Evolutionary conservation across 2,888 invertebrate genomes (phyloP), one percentile per base, ranked within the genome.

Genomic region (Melipona beecheii): DNA sequence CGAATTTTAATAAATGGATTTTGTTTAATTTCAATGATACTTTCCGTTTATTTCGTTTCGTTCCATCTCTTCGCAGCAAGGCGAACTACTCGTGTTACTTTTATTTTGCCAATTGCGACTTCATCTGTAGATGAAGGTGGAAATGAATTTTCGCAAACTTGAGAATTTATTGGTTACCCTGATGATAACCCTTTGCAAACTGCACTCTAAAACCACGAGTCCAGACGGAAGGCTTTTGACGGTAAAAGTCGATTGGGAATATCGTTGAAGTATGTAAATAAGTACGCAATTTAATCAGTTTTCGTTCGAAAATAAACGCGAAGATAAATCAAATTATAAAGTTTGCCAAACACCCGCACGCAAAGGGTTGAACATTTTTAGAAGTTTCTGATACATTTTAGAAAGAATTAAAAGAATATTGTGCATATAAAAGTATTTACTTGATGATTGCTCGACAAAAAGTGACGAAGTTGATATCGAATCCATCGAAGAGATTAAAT

Each of bases 1-100:
- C 21, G 21, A 27, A 52, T 49, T 75, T 43, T n/a, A 75, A 75
- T 68, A 75, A 75, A 75, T 58, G 68, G 15, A 21, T 75, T 75
- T 11, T 56, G 27, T 68, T 68, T 68, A 19, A 58, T 58, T 75
- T 68, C 11, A 43, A 15, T 2, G 24, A 74, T 62, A 27, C 50
- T 9, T 75, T 74, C 65, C 36, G 74, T 65, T 74, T 36, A 36
- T n/a, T 64, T 54, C n/a, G 62, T 75, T 68, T 49, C 49, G 27
- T 75, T 75, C n/a, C 54, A 75, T 36, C 19, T 49, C 31, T n/a
- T 54, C 9, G 24, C 24, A 5, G 5, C 21, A 31, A 70, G 17
- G 19, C 17, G 15, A 27, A 27, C 2, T 17, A 2, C 5, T 52
- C 17, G 17, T 15, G 11, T 3, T 3, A 24, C 3, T 64, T 65